Conservation (phyloP, 64 coral and sea anemone species). For the Montipora efflorescens region DNA sequence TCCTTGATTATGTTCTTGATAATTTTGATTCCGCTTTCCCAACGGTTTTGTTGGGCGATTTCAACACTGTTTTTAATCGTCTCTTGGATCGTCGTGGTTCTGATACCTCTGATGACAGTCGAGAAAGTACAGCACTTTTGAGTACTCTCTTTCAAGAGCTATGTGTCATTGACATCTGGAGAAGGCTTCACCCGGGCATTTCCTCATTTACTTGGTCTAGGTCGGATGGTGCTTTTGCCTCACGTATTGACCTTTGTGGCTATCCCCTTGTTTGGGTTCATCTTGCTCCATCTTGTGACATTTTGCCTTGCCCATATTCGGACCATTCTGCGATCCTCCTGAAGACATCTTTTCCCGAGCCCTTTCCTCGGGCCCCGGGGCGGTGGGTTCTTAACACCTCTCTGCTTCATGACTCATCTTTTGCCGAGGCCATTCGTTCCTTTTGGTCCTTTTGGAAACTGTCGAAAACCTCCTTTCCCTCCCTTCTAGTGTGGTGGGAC, state of each 20-base stretch:
- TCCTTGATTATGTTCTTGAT: background rate
- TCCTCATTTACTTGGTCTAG: background rate
- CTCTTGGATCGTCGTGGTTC: background rate
- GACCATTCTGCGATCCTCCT: constrained; percentile 15
- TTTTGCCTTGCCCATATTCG: constrained; percentile 24
- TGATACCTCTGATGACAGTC: no score
- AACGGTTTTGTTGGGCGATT: background rate
- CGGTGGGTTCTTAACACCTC: constrained; percentile 6
- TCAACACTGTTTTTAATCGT: background rate
- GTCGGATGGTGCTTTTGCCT: background rate
- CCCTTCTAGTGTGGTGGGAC: background rate
- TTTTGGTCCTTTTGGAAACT: background rate
- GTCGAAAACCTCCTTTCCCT: background rate
- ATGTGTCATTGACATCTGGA: background rate
- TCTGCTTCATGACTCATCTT: background rate
- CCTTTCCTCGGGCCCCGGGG: background rate
- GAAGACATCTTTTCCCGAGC: background rate
- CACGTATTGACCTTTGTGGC: background rate
- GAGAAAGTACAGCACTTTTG: background rate
- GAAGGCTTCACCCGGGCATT: background rate
- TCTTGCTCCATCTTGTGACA: background rate
- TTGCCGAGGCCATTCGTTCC: background rate
- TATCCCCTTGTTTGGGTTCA: background rate
- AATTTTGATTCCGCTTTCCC: background rate
- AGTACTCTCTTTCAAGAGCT: background rate